Evolutionary conservation across 2,113 vertebrate genomes (phyloP).

Genomic region (Protobothrops flavoviridis): DNA sequence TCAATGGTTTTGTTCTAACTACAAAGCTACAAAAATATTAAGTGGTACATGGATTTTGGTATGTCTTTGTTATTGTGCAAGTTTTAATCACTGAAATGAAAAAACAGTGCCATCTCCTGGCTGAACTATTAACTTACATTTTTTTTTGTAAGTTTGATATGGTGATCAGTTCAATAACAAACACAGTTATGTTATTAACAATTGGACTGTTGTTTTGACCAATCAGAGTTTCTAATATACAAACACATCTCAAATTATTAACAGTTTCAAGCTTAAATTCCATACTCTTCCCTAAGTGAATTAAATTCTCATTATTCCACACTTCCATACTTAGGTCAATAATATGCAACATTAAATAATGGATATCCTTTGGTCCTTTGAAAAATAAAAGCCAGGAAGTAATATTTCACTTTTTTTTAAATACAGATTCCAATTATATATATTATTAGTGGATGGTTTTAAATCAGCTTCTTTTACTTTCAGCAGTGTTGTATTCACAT

Average conservation of each 20-base stretch:
- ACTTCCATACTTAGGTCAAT: background rate
- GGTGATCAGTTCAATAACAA: background rate
- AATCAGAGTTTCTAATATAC: too few relatives aligned
- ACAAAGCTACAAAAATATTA: constrained; percentile 40
- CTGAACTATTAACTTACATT: background rate
- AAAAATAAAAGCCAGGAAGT: background rate
- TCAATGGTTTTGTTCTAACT: background rate
- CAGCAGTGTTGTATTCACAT: background rate
- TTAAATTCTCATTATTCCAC: background rate
- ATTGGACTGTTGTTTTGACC: too few relatives aligned
- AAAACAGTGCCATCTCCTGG: constrained; percentile 75
- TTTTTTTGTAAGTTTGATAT: background rate
- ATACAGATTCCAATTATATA: background rate
- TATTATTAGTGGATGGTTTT: background rate
- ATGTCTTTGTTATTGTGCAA: constrained; percentile 45
- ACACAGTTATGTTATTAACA: background rate
- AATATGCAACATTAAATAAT: background rate
- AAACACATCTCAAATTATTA: too few relatives aligned
- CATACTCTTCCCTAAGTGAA: background rate
- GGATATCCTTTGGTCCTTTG: background rate
- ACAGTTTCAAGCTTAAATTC: background rate
- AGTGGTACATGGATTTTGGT: constrained; percentile 33
- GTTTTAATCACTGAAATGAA: constrained; percentile 35
- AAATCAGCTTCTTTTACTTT: background rate
- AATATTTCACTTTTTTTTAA: background rate